Evolutionary conservation across 1,140 invertebrate species (phyloP).

Genomic region (Pseudobourletiella spinata): DNA sequence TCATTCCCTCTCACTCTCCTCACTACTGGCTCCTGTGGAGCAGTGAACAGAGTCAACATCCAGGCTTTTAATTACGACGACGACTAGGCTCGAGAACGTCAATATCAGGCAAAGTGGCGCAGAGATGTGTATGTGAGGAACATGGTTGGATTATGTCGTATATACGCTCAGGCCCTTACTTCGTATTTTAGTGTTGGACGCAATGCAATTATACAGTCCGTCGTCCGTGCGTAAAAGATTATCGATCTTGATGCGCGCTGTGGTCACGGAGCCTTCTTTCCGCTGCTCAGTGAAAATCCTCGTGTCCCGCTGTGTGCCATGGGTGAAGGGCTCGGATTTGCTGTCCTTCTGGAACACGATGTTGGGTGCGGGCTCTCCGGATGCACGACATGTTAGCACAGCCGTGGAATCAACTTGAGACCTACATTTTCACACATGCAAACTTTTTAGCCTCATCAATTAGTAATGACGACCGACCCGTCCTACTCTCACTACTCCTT

Average conservation of each 20-base stretch:
- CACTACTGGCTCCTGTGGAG: too few species aligned
- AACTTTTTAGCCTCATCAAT: not conserved
- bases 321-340: constrained; percentile 27
- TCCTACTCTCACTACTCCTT: too few species aligned
- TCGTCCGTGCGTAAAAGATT: constrained; percentile 52
- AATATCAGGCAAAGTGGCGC: too few species aligned
- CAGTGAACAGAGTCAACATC: too few species aligned
- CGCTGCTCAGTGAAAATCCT: constrained; percentile 38
- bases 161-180: too few species aligned
- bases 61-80: too few species aligned
- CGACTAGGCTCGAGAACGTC: too few species aligned
- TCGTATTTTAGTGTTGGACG: constrained; percentile 52
- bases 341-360: constrained; percentile 56
- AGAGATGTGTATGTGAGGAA: too few species aligned
- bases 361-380: constrained; percentile 56
- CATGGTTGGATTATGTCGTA: too few species aligned
- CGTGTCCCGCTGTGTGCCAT: constrained; percentile 37
- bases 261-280: constrained; percentile 22
- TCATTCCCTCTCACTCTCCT: not conserved
- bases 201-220: constrained; percentile 79
- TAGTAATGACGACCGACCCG: too few species aligned
- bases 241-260: constrained; percentile 38
- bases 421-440: constrained; percentile 9
- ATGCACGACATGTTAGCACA: constrained; percentile 39
- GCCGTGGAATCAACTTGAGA: constrained; percentile 31